Evolutionary conservation across 2,113 vertebrate species (phyloP).

Genomic region (Climacteris rufus): DNA sequence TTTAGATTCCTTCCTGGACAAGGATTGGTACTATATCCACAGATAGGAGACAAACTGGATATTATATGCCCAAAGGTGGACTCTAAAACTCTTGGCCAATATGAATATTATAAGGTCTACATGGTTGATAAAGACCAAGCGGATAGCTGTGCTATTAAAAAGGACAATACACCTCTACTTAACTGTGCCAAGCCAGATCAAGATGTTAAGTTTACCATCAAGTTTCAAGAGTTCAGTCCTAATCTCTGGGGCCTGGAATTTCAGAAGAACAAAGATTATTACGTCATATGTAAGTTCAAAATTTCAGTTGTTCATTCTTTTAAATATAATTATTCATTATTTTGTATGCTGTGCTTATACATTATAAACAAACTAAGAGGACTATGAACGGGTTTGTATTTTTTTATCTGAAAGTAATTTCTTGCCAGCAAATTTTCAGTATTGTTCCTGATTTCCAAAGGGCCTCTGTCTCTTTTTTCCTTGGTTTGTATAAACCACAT

Average conservation of each 20-base stretch:
- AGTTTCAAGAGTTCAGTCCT: constrained; percentile 99
- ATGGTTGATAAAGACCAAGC: constrained; percentile 96
- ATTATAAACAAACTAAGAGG: constrained; percentile 12
- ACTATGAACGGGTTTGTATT: constrained; percentile 54
- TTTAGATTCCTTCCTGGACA: constrained; percentile 93
- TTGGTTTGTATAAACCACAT: background rate
- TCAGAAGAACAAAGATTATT: constrained; percentile 94
- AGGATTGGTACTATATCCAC: constrained; percentile 96
- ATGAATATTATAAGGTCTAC: constrained; percentile 98
- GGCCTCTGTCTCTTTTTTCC: background rate
- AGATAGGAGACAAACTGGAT: constrained; percentile 99
- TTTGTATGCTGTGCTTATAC: background rate
- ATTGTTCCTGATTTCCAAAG: background rate
- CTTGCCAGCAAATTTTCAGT: background rate
- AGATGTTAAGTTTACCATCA: constrained; percentile 99
- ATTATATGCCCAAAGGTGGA: constrained; percentile 98
- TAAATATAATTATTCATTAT: background rate
- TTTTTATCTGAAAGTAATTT: constrained; percentile 31
- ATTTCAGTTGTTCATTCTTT: background rate
- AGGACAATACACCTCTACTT: constrained; percentile 93
- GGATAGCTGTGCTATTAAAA: constrained; percentile 95
- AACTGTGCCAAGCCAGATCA: constrained; percentile 98
- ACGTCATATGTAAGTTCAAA: constrained; percentile 97
- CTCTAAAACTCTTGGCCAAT: constrained; percentile 84
- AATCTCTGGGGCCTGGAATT: constrained; percentile 99